Percentiles rank a stretch among this genome's conserved stretches.
phyloP scores from a whole-genome alignment of 2,888 invertebrate genomes.

The Scaptomyza polygonia region DNA sequence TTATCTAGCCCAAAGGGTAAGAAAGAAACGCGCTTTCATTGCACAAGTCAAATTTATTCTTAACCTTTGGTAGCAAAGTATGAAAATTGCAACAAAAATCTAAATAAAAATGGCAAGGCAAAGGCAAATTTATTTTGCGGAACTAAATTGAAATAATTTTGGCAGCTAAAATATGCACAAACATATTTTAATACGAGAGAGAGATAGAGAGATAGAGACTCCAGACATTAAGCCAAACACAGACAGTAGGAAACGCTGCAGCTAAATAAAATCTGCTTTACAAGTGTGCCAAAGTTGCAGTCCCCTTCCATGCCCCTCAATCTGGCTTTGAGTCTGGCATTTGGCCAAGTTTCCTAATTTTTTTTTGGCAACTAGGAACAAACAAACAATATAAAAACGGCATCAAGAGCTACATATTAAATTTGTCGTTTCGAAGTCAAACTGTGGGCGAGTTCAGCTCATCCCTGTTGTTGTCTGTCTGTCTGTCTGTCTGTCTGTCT shows the following conservation, averaged over 20 bases:
- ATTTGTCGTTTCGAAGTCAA: conserved; percentile 70
- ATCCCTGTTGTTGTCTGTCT: conserved; percentile 8
- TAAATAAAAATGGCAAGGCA: conserved; percentile 18
- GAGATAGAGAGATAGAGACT: not conserved
- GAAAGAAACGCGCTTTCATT: no score
- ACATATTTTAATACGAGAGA: conserved; percentile 66
- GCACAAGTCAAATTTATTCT: no score
- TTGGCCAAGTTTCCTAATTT: conserved; percentile 55
- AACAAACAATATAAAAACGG: conserved; percentile 47
- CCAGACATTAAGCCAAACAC: conserved; percentile 35
- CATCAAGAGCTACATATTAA: conserved; percentile 68
- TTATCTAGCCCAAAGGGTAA: no score
- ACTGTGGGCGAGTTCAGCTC: conserved; percentile 24
- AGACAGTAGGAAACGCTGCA: conserved; percentile 25
- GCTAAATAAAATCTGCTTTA: conserved; percentile 57
- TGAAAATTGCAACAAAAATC: conserved; percentile 12
- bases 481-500: not conserved
- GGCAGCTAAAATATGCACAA: conserved; percentile 74
- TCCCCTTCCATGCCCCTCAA: not conserved
- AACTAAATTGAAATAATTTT: conserved; percentile 81
- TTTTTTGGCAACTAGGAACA: conserved; percentile 23
- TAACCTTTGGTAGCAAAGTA: no score
- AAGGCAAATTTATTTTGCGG: conserved; percentile 77
- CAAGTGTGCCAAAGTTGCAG: conserved; percentile 31
- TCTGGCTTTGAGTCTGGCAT: conserved; percentile 55